Percentiles rank a stretch among this genome's conserved stretches.
These are phyloP conservation scores for Priocnemis perturbator DNA, from an alignment of 2,888 invertebrate species.

Conservation along the genomic window DNA sequence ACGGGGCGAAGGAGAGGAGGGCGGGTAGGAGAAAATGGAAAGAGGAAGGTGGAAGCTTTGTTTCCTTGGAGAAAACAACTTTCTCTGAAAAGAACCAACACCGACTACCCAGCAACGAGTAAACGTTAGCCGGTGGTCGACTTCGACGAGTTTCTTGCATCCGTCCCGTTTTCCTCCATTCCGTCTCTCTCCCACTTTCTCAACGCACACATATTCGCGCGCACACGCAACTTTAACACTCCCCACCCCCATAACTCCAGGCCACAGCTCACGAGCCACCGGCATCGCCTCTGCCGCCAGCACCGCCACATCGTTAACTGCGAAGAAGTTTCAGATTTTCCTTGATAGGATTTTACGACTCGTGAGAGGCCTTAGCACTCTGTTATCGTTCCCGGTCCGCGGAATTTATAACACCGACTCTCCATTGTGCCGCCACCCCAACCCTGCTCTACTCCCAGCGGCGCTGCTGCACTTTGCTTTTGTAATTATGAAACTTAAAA, in stretches of 20 bases:
- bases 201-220: neutral
- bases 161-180: neutral
- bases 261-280: too few relatives aligned
- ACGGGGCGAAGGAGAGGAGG: neutral
- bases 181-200: neutral
- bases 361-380: constrained; percentile 2
- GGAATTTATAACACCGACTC: too few relatives aligned
- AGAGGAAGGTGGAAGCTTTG: constrained; percentile 9
- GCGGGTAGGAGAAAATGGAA: neutral
- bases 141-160: constrained; percentile 16
- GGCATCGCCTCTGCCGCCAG: too few relatives aligned
- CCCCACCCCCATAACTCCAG: neutral
- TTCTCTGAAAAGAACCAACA: constrained; percentile 13
- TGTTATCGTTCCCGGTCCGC: neutral
- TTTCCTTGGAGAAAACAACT: constrained; percentile 10
- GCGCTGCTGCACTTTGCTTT: too few relatives aligned
- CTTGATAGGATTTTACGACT: neutral
- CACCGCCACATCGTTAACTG: neutral
- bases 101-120: neutral
- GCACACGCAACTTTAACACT: too few relatives aligned
- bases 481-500: too few relatives aligned
- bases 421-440: too few relatives aligned
- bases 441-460: too few relatives aligned
- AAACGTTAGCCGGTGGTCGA: constrained; percentile 4
- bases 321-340: neutral